Percentiles rank a stretch among this genome's conserved stretches.
Evolutionary conservation across 2,888 invertebrate genomes (phyloP).

Genomic region (Hypercompe scribonia): DNA sequence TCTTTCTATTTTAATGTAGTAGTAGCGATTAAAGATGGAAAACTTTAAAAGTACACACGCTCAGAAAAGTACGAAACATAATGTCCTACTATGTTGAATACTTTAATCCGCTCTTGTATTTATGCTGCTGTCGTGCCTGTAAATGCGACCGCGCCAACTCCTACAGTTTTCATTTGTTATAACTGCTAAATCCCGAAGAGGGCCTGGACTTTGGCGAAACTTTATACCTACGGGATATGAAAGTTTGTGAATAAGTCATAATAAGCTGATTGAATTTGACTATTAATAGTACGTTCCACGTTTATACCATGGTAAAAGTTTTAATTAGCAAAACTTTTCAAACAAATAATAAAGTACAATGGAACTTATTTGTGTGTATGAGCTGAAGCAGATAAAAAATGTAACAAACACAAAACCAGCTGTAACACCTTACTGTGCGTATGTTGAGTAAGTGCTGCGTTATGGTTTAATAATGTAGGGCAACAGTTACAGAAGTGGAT

Average conservation of each 20-base stretch:
- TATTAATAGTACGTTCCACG: conserved; percentile 31
- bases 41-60: conserved; percentile 49
- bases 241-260: conserved; percentile 54
- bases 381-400: no score
- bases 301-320: conserved; percentile 14
- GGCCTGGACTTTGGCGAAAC: conserved; percentile 57
- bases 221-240: conserved; percentile 48
- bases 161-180: conserved; percentile 77
- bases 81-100: conserved; percentile 70
- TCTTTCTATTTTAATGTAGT: conserved; percentile 27
- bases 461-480: no score
- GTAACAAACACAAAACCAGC: no score
- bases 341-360: background rate
- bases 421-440: no score
- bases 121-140: conserved; percentile 69
- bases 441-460: no score
- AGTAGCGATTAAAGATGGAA: conserved; percentile 50
- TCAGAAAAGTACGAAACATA: conserved; percentile 60
- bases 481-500: no score
- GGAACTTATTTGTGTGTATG: no score
- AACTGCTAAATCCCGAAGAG: conserved; percentile 70
- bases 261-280: conserved; percentile 47
- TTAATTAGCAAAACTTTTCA: conserved; percentile 14
- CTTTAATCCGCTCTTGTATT: conserved; percentile 76
- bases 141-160: conserved; percentile 74